Evolutionary conservation across 2,113 vertebrate genomes (phyloP).

Genomic region (Oryctolagus cuniculus): DNA sequence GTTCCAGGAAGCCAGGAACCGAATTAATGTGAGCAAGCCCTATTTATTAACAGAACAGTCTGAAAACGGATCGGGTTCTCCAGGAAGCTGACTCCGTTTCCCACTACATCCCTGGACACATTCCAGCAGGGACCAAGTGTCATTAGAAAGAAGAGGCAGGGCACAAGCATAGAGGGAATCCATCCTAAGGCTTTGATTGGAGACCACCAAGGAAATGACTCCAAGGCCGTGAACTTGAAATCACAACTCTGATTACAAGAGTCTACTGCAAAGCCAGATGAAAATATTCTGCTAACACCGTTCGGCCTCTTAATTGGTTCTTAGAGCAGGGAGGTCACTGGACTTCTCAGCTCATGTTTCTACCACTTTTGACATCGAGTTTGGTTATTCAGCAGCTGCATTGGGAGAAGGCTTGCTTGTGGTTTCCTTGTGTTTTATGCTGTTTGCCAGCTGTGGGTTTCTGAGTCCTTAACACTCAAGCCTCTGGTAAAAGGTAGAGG

Average conservation of each 20-base stretch:
- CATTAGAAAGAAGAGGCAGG: not conserved
- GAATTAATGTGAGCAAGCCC: not conserved
- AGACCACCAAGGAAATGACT: not conserved
- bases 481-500: not conserved
- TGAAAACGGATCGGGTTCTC: not conserved
- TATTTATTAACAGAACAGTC: not conserved
- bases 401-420: not conserved
- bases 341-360: not conserved
- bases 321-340: not conserved
- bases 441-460: not conserved
- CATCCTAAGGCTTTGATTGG: not conserved
- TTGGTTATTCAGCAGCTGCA: not conserved
- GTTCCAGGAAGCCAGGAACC: not conserved
- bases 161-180: not conserved
- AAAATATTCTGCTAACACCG: not conserved
- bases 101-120: not conserved
- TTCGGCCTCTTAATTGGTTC: not conserved
- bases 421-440: not conserved
- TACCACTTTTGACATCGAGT: rapidly evolving
- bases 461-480: not conserved
- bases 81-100: not conserved
- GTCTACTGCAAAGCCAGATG: not conserved
- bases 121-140: not conserved
- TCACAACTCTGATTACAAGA: too few species aligned
- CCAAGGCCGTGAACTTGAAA: not conserved